phyloP scores from a whole-genome alignment of 1,140 invertebrate species.

The Caerostris extrusa region DNA sequence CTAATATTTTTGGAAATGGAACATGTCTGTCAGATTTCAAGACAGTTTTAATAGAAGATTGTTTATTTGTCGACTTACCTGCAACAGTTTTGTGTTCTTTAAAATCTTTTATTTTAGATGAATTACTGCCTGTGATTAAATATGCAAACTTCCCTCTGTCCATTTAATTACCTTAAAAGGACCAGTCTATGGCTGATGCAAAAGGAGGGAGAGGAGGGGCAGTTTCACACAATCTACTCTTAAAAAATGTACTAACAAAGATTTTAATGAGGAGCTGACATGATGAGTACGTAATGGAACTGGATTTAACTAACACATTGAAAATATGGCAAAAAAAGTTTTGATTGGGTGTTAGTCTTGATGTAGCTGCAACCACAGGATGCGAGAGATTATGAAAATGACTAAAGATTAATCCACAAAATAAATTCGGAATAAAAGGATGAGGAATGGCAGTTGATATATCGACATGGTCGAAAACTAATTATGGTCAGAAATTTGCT shows the following conservation, averaged over 20 bases:
- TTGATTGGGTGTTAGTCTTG: conserved; percentile 81
- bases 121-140: too few relatives aligned
- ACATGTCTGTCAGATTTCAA: too few relatives aligned
- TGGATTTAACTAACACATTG: background rate
- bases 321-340: conserved; percentile 69
- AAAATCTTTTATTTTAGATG: too few relatives aligned
- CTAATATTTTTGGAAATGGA: background rate
- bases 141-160: too few relatives aligned
- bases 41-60: background rate
- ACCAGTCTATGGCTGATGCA: background rate
- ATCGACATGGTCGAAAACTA: conserved; percentile 6
- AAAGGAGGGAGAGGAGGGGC: too few relatives aligned
- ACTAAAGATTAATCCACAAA: conserved; percentile 77
- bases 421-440: background rate
- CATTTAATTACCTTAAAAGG: too few relatives aligned
- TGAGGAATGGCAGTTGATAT: background rate
- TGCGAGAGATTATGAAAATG: conserved; percentile 79
- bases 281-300: background rate
- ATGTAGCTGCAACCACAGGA: conserved; percentile 78
- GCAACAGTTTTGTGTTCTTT: too few relatives aligned
- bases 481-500: background rate
- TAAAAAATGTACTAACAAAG: too few relatives aligned
- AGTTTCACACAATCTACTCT: too few relatives aligned
- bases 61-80: too few relatives aligned
- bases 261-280: too few relatives aligned